Base-by-base conservation (phyloP, 2,888 invertebrate species). In the Lithophane ornitopus region DNA sequence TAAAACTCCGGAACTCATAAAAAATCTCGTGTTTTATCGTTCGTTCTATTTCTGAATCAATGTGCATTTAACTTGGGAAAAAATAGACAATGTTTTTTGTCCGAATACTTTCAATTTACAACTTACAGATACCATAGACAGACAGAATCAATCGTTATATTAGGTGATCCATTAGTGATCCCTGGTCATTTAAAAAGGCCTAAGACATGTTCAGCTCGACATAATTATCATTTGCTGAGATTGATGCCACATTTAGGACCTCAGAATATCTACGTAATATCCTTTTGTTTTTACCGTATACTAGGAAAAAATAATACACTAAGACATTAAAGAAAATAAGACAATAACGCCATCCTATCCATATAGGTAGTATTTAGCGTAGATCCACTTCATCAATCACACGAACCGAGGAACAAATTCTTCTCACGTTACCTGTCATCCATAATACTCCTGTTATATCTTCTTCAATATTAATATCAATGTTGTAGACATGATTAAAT, bases 341-440 rank as follows among this genome's bases (percentile, higher is more conserved):
- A 58, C n/a, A 54, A 54, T 34, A 46, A 69, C 41, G 26, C 46
- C 8, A 44, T 34, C 14, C 16, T 34, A 73, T 66, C 46, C 61
- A 41, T 56, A 66, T 16, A n/a, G n/a, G n/a, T n/a, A 65, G 49
- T 39, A 54, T 77, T 72, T n/a, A 54, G 59, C 26, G 41, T 3
- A 19, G 56, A 66, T 54, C 58, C 52, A 76, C 14, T 70, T 78
- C 83, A 83, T 85, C 81, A 78, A 83, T 85, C 85, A 82, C 39
- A 65, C 4, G 54, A 44, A 49, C 22, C 59, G n/a, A 41, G n/a
- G 66, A 71, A 81, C 80, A 71, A 66, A 76, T 71, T 78, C 74
- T 62, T 62, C 78, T 80, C 74, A 71, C 73, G 74, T 85, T 85
- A 72, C 75, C 83, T 81, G 67, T 59, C 85, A 85, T 61, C 77